Base-by-base conservation (phyloP, 2,113 vertebrate species). In the Nettapus auritus region DNA sequence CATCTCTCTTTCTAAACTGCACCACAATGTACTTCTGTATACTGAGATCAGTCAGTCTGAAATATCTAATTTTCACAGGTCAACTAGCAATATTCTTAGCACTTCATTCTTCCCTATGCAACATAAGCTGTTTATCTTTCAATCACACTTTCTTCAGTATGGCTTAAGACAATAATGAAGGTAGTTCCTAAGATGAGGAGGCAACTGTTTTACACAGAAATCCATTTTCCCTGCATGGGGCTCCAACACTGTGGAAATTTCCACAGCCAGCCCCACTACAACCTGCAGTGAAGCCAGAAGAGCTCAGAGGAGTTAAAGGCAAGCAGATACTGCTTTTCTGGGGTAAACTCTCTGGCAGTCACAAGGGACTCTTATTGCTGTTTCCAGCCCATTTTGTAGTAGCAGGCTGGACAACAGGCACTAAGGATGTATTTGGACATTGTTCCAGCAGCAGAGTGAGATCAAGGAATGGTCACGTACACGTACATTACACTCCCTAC, bases 181-280 rank as follows among this genome's bases (percentile, higher is more conserved):
- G 9, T 7, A 46, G 3, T 9, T 86, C n/a, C 67, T 36, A 82
- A 44, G 62, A 80, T 28, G 76, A 76, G 23, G 10, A 82, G 8
- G 4, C 25, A 11, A 7, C 53, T 68, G 68, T 73, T 84, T 87
- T 34, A 70, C 4, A 8, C 62, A 75, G 5, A 18, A 44, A 87
- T 60, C 22, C 29, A 21, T 69, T 62, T 71, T 64, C 44, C 34
- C 38, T 62, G 33, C 52, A 75, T 0, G 0, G 6, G 44, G 8
- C 17, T 95, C 40, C 33, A 62, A 1, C 1, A 3, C 13, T 69
- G 7, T 9, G 11, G 29, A 14, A n/a, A 57, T 79, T 84, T 57
- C 66, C 57, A 67, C 18, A 74, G 50, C 26, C 71, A 66, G 52
- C 34, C 15, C 33, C 34, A 52, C 34, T 25, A 14, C 11, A 13